Percentiles rank a stretch among this genome's conserved stretches.
phyloP scores from a whole-genome alignment of 1,140 invertebrate genomes.

The Aphis gossypii region DNA sequence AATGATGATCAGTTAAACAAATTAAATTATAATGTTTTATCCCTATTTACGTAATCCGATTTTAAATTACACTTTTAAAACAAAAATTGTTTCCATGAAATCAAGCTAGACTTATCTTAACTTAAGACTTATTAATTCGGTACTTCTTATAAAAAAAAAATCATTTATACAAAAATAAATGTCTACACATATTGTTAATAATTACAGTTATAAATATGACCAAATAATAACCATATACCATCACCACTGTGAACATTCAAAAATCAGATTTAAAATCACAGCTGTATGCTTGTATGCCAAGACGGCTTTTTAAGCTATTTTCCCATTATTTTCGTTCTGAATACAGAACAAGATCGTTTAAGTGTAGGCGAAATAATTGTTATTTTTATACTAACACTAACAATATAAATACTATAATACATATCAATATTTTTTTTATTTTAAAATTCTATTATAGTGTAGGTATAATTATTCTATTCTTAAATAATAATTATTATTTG shows the following conservation, averaged over 20 bases:
- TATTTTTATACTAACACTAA: not conserved
- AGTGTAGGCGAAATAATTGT: not conserved
- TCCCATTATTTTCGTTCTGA: not conserved
- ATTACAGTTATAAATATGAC: too few relatives aligned
- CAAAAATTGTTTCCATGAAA: not conserved
- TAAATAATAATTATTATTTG: not conserved
- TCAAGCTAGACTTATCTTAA: not conserved
- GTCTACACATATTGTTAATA: too few relatives aligned
- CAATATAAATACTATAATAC: too few relatives aligned
- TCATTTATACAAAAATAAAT: too few relatives aligned
- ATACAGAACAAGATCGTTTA: not conserved
- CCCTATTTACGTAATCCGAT: not conserved
- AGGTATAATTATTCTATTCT: not conserved
- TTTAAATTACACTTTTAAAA: not conserved
- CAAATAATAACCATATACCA: too few relatives aligned
- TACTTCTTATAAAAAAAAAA: too few relatives aligned
- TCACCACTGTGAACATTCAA: not conserved
- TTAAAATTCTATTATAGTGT: too few relatives aligned
- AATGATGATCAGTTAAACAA: not conserved
- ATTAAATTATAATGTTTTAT: not conserved
- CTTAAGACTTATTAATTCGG: not conserved
- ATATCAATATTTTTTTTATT: too few relatives aligned
- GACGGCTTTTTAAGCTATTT: not conserved
- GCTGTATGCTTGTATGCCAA: too few relatives aligned
- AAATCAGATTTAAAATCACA: not conserved